Evolutionary conservation across 2,888 invertebrate species (phyloP).

Genomic region (Erebia ligea): DNA sequence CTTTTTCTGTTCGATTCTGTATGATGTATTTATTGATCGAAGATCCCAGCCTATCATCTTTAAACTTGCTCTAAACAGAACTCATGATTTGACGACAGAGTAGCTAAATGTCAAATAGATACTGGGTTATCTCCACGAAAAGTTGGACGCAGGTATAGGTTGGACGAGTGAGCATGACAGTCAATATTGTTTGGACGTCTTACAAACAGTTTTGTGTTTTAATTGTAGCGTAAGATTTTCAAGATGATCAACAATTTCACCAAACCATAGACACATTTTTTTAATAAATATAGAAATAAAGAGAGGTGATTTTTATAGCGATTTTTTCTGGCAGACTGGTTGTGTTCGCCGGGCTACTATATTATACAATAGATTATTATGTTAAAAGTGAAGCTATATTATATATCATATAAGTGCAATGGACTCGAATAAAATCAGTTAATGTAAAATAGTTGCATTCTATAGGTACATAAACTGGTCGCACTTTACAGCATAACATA

Average conservation of each 20-base stretch:
- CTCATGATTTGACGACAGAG: background rate
- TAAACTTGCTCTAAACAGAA: too few relatives aligned
- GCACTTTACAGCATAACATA: background rate
- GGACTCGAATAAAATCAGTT: conserved; percentile 3
- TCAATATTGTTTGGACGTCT: conserved; percentile 16
- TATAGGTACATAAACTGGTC: background rate
- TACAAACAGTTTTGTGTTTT: conserved; percentile 1
- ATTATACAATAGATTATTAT: background rate
- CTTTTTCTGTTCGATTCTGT: too few relatives aligned
- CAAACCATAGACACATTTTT: background rate
- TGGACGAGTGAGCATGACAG: conserved; percentile 15
- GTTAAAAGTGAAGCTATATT: background rate
- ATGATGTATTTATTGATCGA: too few relatives aligned
- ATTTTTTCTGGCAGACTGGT: conserved; percentile 3
- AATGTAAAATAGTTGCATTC: conserved; percentile 1
- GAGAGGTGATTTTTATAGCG: conserved; percentile 10
- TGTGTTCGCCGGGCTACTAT: background rate
- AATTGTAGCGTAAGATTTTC: conserved; percentile 4
- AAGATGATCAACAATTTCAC: conserved; percentile 1
- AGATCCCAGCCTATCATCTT: too few relatives aligned
- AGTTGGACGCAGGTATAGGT: background rate
- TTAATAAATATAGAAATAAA: conserved; percentile 4
- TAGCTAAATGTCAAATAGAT: conserved; percentile 4
- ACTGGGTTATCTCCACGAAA: background rate
- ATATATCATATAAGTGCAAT: background rate